These are phyloP conservation scores for Indri indri DNA, from an alignment of 2,113 vertebrate genomes.

Conservation along the genomic window DNA sequence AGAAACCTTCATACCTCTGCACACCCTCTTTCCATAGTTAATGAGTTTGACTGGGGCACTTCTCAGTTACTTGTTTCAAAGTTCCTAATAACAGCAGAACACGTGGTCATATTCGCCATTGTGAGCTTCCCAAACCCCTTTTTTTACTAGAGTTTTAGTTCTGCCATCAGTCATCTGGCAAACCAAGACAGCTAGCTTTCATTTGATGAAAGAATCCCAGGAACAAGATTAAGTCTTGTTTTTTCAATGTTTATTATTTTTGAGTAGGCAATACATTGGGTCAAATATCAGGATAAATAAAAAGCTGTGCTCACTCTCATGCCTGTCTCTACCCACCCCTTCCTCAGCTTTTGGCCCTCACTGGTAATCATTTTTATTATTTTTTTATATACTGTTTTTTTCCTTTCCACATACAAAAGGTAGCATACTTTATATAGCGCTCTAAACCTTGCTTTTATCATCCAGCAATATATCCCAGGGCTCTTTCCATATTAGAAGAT, in stretches of 20 bases:
- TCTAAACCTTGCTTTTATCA: neutral
- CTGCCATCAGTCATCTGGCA: neutral
- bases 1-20: neutral
- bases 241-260: neutral
- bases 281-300: conserved; percentile 29
- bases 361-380: neutral
- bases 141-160: neutral
- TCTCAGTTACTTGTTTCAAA: neutral
- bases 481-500: neutral
- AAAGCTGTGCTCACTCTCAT: neutral
- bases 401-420: neutral
- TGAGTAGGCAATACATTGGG: neutral
- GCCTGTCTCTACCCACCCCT: neutral
- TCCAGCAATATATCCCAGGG: neutral
- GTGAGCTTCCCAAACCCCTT: neutral
- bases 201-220: neutral
- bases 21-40: neutral
- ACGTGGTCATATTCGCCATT: too few species aligned
- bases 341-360: neutral
- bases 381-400: neutral
- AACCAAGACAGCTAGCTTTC: neutral
- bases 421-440: neutral
- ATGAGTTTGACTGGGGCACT: neutral
- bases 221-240: neutral
- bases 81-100: neutral